Conservation (phyloP, 2,888 invertebrate species). For the Eupithecia abbreviata region DNA sequence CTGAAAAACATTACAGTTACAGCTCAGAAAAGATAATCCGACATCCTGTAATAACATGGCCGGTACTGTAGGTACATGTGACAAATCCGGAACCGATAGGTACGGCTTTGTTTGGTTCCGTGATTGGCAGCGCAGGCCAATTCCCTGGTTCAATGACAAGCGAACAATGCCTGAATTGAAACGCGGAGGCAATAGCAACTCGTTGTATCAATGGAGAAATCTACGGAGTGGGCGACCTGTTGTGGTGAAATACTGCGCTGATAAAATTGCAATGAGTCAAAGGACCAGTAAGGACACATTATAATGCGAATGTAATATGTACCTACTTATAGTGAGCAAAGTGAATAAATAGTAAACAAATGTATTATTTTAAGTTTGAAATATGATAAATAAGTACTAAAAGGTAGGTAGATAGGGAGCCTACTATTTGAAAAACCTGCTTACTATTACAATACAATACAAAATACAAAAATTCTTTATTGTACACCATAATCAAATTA, state of each 20-base stretch:
- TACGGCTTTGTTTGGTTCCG: conserved; percentile 34
- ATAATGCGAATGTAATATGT: conserved; percentile 57
- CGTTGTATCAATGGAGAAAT: conserved; percentile 79
- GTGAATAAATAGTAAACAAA: conserved; percentile 45
- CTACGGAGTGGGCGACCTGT: conserved; percentile 67
- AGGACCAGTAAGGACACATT: conserved; percentile 56
- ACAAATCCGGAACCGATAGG: conserved; percentile 35
- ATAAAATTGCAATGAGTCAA: conserved; percentile 63
- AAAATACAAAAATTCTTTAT: no score
- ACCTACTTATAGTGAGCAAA: conserved; percentile 36
- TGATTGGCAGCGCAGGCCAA: conserved; percentile 54
- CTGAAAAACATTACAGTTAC: conserved; percentile 37
- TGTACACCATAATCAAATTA: no score
- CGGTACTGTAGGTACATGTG: conserved; percentile 34
- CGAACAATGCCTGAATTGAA: conserved; percentile 67
- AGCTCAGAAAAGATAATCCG: conserved; percentile 23
- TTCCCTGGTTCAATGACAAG: conserved; percentile 72
- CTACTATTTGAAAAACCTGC: no score
- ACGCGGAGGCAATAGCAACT: conserved; percentile 65
- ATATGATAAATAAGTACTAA: conserved; percentile 15
- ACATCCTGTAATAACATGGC: conserved; percentile 34
- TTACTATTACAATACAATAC: no score
- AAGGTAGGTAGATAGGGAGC: no score
- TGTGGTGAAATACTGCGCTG: conserved; percentile 63
- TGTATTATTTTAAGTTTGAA: conserved; percentile 24